Conservation (phyloP, 2,888 invertebrate genomes). For the Stegophylla sp. region DNA sequence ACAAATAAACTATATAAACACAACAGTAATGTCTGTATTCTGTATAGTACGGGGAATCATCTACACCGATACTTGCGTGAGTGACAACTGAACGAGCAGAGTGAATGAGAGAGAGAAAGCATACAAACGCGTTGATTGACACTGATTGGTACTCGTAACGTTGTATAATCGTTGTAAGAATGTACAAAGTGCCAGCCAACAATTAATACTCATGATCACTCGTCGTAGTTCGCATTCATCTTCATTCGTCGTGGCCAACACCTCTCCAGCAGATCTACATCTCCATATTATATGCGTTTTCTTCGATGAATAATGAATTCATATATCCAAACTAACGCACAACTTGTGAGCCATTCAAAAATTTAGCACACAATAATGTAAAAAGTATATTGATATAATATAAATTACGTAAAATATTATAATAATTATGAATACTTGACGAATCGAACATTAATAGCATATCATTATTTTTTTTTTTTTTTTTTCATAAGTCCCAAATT, state of each 20-base stretch:
- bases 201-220: conserved; percentile 38
- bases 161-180: conserved; percentile 17
- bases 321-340: too few relatives aligned
- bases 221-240: background rate
- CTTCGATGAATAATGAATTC: too few relatives aligned
- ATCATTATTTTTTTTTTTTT: too few relatives aligned
- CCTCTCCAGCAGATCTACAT: background rate
- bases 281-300: too few relatives aligned
- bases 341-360: too few relatives aligned
- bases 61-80: background rate
- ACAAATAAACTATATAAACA: background rate
- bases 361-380: too few relatives aligned
- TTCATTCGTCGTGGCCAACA: background rate
- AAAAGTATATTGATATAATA: too few relatives aligned
- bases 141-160: conserved; percentile 16
- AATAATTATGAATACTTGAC: too few relatives aligned
- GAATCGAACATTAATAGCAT: too few relatives aligned
- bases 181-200: conserved; percentile 5
- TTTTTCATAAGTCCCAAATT: too few relatives aligned
- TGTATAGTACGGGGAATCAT: too few relatives aligned
- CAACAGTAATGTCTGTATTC: background rate
- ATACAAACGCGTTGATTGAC: conserved; percentile 38
- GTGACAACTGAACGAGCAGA: background rate
- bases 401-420: too few relatives aligned
- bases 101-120: background rate